These are phyloP conservation scores for Oryzaephilus surinamensis DNA, from an alignment of 1,140 invertebrate genomes.

Conservation along the genomic window DNA sequence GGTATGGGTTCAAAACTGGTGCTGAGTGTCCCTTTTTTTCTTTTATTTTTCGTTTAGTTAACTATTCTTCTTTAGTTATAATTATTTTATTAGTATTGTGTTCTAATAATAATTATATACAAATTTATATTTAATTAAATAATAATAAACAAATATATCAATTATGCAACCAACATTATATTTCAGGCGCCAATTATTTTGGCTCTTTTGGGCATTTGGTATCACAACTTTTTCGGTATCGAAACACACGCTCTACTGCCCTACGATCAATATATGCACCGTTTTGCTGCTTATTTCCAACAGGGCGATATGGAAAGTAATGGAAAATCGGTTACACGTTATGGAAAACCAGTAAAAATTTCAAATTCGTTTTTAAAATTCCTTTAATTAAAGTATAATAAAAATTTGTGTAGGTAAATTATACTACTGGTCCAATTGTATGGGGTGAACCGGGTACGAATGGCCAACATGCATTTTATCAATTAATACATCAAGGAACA, in stretches of 20 bases:
- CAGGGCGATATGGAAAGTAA: conserved; percentile 99
- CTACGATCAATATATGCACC: conserved; percentile 97
- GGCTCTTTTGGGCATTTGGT: conserved; percentile 93
- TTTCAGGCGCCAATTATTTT: conserved; percentile 85
- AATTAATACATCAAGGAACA: conserved; percentile 86
- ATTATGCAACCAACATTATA: no score
- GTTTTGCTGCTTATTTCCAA: conserved; percentile 99
- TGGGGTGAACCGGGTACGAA: conserved; percentile 97
- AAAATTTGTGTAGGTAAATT: conserved; percentile 32
- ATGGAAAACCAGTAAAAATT: conserved; percentile 55
- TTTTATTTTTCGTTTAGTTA: no score
- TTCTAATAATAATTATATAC: no score
- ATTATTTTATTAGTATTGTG: no score
- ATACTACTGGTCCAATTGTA: conserved; percentile 52
- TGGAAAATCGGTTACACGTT: conserved; percentile 87
- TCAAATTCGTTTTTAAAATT: no score
- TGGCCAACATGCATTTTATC: conserved; percentile 98
- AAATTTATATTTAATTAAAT: no score
- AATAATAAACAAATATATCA: not conserved
- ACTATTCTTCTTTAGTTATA: no score
- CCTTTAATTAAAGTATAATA: not conserved
- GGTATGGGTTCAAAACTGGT: no score
- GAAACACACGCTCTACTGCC: conserved; percentile 95
- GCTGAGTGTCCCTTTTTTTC: no score
- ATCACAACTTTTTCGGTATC: conserved; percentile 87